Base-by-base conservation (phyloP, 2,888 invertebrate genomes). In the Dorcus hopei region DNA sequence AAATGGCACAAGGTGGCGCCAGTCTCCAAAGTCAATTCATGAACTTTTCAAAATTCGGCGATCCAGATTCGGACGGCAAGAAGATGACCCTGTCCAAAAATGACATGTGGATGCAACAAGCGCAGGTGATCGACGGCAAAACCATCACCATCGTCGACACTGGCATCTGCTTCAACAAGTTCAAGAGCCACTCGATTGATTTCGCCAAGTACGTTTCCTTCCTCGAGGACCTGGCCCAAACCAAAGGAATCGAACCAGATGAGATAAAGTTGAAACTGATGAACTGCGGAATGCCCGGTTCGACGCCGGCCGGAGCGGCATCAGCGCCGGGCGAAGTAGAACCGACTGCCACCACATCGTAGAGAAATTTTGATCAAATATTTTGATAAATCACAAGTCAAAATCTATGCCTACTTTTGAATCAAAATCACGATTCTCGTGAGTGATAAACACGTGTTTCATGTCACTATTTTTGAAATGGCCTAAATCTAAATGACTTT, bases 61-160 rank as follows among this genome's bases (percentile, higher is more conserved):
- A 95, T 75, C 84, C 84, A 5, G 93, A 93, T 75, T 92, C 92
- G 40, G 93, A 93, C 74, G 95, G 94, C 0, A 92, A 90, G 76
- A 83, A 85, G 54, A 91, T 95, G 62, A 93, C 93, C 0, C 82
- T 95, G 9, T 92, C 93, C 6, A 94, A 95, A 77, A 92, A 92
- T 72, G 95, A 95, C 79, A 95, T 94, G 78, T 95, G 95, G 95
- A 93, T 95, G 91, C 94, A 94, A 72, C 94, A 95, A 75, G 94
- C 94, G 0, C 92, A 88, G 75, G 88, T 88, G 6, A 90, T 91
- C 66, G 94, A 87, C 59, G 45, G 45, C 14, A 93, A 92, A 79
- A 90, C 89, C 72, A 89, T 93, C 64, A 91, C 91, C 0, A 91
- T 93, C 19, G 93, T 93, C 2, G 95, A 95, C 74, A 95, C 94